Evolutionary conservation across 2,113 vertebrate species (phyloP).

Genomic region (Centropus bengalensis): DNA sequence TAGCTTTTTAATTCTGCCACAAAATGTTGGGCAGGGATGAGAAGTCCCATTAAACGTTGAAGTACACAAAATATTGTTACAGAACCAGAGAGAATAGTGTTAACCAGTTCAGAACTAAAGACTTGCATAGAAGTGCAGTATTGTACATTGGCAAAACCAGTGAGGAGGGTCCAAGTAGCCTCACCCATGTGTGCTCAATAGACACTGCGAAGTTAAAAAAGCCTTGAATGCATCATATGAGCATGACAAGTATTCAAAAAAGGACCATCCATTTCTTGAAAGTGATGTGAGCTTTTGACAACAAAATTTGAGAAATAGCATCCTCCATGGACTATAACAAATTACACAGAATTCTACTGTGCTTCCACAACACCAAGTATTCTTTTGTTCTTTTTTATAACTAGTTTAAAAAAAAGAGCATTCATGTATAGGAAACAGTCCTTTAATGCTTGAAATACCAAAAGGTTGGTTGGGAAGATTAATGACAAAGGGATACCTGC

Average conservation of each 20-base stretch:
- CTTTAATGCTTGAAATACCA: background rate
- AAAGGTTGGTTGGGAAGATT: background rate
- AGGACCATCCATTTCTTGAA: background rate
- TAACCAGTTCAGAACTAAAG: background rate
- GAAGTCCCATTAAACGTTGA: background rate
- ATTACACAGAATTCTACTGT: background rate
- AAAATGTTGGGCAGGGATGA: background rate
- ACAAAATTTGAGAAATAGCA: background rate
- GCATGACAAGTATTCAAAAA: background rate
- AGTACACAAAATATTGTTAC: background rate
- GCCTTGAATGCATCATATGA: background rate
- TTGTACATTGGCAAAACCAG: background rate
- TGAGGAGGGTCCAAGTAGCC: background rate
- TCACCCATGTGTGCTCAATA: background rate
- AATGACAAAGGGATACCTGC: background rate
- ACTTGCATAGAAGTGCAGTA: background rate
- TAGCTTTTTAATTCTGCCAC: background rate
- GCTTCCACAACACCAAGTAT: background rate
- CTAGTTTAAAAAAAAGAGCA: background rate
- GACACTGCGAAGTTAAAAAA: background rate
- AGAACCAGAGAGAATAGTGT: background rate
- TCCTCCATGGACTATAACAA: background rate
- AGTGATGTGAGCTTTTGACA: background rate
- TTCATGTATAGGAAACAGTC: background rate
- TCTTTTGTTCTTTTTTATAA: background rate